These are phyloP conservation scores for Brienomyrus longianalis DNA, from an alignment of 2,113 vertebrate species.

Conservation along the genomic window DNA sequence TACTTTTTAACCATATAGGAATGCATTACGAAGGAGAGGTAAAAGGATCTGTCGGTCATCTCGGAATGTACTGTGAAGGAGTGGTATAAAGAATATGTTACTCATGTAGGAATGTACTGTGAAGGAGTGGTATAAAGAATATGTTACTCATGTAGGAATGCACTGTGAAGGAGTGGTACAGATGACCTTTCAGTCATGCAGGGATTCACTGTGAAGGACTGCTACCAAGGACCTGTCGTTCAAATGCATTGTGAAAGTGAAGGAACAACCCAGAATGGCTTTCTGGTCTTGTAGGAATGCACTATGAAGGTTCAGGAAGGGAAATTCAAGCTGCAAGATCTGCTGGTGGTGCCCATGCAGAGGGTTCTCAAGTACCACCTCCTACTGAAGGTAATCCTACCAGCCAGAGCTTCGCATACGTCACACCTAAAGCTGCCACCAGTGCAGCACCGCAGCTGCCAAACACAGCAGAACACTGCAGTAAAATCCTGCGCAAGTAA, in stretches of 20 bases:
- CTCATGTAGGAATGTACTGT: neutral
- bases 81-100: neutral
- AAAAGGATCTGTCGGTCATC: neutral
- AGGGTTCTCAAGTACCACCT: slow-evolving; percentile 95
- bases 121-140: neutral
- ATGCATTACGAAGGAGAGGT: neutral
- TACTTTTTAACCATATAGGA: slow-evolving; percentile 3
- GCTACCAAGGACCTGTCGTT: neutral
- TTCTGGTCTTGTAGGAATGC: slow-evolving; percentile 70
- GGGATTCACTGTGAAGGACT: neutral
- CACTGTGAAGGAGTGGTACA: neutral
- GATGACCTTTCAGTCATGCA: neutral
- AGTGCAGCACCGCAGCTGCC: neutral
- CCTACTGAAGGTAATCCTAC: slow-evolving; percentile 75
- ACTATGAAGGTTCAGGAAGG: slow-evolving; percentile 91
- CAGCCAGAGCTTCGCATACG: neutral
- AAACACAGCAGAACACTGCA: neutral
- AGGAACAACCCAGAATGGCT: neutral
- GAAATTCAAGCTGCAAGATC: slow-evolving; percentile 93
- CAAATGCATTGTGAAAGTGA: neutral
- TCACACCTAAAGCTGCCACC: neutral
- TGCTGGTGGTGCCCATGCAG: slow-evolving; percentile 96
- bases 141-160: neutral
- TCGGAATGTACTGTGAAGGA: slow-evolving; percentile 8
- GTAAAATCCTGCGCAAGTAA: neutral